Evolutionary conservation across 1,140 invertebrate genomes (phyloP), one percentile per base, ranked within the genome.

Genomic region (Adoxophyes honmai): DNA sequence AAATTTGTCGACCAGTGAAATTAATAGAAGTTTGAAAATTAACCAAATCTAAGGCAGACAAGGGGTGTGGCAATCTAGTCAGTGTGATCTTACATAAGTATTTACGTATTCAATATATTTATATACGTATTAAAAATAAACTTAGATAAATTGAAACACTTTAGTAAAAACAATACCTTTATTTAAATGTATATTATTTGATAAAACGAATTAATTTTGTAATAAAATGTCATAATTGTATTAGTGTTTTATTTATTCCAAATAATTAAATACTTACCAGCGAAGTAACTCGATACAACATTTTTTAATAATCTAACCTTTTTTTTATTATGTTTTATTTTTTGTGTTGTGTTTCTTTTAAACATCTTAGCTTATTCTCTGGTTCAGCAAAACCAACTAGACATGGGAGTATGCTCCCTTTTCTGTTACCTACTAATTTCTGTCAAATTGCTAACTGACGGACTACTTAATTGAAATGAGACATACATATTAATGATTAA

Each of bases 1-100:
- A 1, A 18, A 54, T 11, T 14, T 37, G 36, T 35, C 52, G 16
- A 37, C 13, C 16, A 21, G n/a, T 38, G 35, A 39, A 44, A 28
- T 28, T 56, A 13, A 44, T 56, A 56, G 18, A 56, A 44, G 42
- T 48, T 48, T 44, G 39, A 28, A 48, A 48, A 48, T 48, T 48
- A 48, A 48, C 42, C 8, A 55, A 55, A 33, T 1, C n/a, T 39
- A 42, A 48, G 75, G 71, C 81, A 78, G 84, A 85, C 80, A 78
- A 81, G 67, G 81, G 84, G 84, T 86, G 84, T 86, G 84, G 75
- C 74, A 84, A 71, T 86, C 85, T 88, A 88, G 85, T 88, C 85
- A 88, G 85, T 83, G 82, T 88, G 85, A 78, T 82, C 73, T 80
- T 79, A 77, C 77, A 60, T 74, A 80, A 78, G 66, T 76, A 73